phyloP scores from a whole-genome alignment of 2,888 invertebrate species.

The Cryptocephalus moraei region DNA sequence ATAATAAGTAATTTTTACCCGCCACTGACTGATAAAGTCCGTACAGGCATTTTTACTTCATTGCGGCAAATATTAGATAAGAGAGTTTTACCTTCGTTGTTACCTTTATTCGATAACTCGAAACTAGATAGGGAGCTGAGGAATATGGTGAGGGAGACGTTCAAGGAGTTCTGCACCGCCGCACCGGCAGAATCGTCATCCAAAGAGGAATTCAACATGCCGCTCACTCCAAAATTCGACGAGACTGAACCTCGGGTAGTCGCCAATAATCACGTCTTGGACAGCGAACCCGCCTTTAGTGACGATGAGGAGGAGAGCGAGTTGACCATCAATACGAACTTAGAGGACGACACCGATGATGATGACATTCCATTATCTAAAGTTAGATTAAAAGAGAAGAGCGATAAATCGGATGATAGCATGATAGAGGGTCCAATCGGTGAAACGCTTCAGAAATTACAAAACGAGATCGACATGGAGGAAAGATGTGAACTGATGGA shows the following conservation, averaged over 20 bases:
- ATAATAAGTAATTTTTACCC: slow-evolving; percentile 84
- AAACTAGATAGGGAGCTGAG: slow-evolving; percentile 78
- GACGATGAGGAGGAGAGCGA: slow-evolving; percentile 69
- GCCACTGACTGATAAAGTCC: slow-evolving; percentile 65
- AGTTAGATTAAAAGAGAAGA: slow-evolving; percentile 53
- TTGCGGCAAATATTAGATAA: slow-evolving; percentile 82
- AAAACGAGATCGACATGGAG: slow-evolving; percentile 47
- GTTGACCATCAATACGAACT: slow-evolving; percentile 30
- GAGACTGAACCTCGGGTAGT: slow-evolving; percentile 16
- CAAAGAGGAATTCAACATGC: slow-evolving; percentile 18
- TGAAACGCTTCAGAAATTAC: slow-evolving; percentile 45
- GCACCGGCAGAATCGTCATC: slow-evolving; percentile 29
- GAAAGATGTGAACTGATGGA: slow-evolving; percentile 52
- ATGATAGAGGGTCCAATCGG: slow-evolving; percentile 47
- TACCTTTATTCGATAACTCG: slow-evolving; percentile 78
- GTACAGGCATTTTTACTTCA: slow-evolving; percentile 72
- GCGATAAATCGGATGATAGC: slow-evolving; percentile 32
- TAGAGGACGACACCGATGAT: slow-evolving; percentile 57
- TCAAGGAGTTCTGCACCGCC: slow-evolving; percentile 71
- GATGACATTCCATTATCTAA: slow-evolving; percentile 73
- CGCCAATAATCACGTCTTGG: slow-evolving; percentile 40
- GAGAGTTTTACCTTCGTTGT: slow-evolving; percentile 77
- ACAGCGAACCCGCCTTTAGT: slow-evolving; percentile 69
- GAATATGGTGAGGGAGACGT: slow-evolving; percentile 78
- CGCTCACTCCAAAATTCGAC: slow-evolving; percentile 22